Percentiles rank a stretch among this genome's conserved stretches.
Evolutionary conservation across 53 echinoderm and acorn worm species (phyloP).

Genomic region (Temnopleurus reevesii): DNA sequence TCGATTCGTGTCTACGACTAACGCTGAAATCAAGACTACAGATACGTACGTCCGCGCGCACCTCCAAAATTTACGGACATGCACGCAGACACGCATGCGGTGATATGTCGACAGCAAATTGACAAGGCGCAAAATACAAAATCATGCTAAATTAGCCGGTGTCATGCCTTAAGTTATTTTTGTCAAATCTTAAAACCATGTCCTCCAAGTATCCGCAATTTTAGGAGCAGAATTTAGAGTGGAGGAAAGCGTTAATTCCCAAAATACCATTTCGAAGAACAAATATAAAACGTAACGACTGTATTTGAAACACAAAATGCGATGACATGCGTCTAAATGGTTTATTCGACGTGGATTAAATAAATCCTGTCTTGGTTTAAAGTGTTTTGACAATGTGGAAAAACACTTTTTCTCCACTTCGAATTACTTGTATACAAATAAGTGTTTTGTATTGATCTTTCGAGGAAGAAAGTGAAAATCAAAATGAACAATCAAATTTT

Average conservation of each 20-base stretch:
- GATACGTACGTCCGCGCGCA: constrained; percentile 30
- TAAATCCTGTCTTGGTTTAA: too few species aligned
- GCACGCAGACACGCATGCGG: constrained; percentile 48
- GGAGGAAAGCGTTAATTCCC: constrained; percentile 28
- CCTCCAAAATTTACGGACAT: too few species aligned
- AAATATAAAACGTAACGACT: background rate
- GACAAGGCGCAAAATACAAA: constrained; percentile 35
- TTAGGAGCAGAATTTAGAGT: background rate
- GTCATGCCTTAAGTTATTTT: constrained; percentile 26
- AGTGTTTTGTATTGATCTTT: too few species aligned
- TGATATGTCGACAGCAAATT: constrained; percentile 26
- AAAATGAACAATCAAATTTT: too few species aligned
- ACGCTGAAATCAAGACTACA: background rate
- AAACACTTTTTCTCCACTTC: too few species aligned
- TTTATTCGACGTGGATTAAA: background rate
- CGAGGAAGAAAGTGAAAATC: too few species aligned
- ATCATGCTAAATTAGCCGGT: constrained; percentile 33
- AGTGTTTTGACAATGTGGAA: background rate
- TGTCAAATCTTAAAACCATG: background rate
- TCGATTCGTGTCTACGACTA: too few species aligned
- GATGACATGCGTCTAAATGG: background rate
- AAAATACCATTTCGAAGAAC: constrained; percentile 8
- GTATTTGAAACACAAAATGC: background rate
- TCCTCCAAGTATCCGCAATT: background rate
- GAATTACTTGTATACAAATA: too few species aligned